These are phyloP conservation scores for Phenacoccus solenopsis DNA, from an alignment of 1,140 invertebrate species.

Conservation along the genomic window DNA sequence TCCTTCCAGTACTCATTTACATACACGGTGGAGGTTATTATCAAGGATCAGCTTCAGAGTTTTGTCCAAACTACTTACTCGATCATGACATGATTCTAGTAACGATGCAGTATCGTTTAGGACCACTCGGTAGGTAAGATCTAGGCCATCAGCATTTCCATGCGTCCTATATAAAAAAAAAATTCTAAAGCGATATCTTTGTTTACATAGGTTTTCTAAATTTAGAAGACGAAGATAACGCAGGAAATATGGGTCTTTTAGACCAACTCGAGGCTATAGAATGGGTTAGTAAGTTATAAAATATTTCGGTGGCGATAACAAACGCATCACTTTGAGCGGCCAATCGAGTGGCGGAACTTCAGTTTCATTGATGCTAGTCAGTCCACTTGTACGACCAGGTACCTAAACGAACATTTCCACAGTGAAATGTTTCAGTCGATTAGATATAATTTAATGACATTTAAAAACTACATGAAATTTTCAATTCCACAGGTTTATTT, in stretches of 20 bases:
- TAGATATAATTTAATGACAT: too few species aligned
- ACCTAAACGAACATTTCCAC: too few species aligned
- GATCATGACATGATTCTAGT: constrained; percentile 32
- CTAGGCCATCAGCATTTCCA: too few species aligned
- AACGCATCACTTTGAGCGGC: constrained; percentile 53
- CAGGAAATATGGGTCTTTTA: constrained; percentile 54
- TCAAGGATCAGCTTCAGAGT: constrained; percentile 26
- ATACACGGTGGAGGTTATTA: constrained; percentile 30
- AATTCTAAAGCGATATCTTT: not conserved
- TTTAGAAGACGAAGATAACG: constrained; percentile 40
- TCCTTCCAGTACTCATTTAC: constrained; percentile 29
- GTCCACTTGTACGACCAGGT: constrained; percentile 32
- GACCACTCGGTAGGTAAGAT: constrained; percentile 31
- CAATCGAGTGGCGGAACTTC: constrained; percentile 50
- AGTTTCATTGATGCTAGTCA: constrained; percentile 44
- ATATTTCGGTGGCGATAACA: constrained; percentile 56
- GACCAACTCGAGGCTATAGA: constrained; percentile 57
- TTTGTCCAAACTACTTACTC: constrained; percentile 28
- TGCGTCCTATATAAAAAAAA: too few species aligned
- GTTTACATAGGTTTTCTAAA: constrained; percentile 46
- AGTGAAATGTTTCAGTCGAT: too few species aligned
- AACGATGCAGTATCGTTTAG: constrained; percentile 32
- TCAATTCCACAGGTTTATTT: too few species aligned
- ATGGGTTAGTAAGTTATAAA: constrained; percentile 56
- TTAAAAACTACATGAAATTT: too few species aligned